phyloP scores from a whole-genome alignment of 2,113 vertebrate species.

The Microtus montanus region DNA sequence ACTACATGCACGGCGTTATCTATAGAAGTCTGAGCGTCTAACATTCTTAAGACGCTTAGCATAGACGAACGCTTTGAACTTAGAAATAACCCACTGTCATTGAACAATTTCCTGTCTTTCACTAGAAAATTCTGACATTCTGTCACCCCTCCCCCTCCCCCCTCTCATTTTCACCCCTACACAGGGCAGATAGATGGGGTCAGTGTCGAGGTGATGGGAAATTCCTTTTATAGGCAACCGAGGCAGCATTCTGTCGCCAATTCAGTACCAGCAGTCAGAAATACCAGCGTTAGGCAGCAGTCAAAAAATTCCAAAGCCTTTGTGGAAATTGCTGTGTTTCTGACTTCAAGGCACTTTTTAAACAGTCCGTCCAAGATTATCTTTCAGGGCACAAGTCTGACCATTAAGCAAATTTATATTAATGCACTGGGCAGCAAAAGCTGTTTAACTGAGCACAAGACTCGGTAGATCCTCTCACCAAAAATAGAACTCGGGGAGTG shows the following conservation, averaged over 20 bases:
- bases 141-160: neutral
- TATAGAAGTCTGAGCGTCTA: neutral
- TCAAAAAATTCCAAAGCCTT: slow-evolving; percentile 55
- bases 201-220: slow-evolving; percentile 35
- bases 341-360: slow-evolving; percentile 43
- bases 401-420: slow-evolving; percentile 64
- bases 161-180: neutral
- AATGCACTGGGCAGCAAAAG: slow-evolving; percentile 44
- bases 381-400: slow-evolving; percentile 41
- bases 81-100: neutral
- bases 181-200: neutral
- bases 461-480: slow-evolving; percentile 28
- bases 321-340: slow-evolving; percentile 61
- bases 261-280: slow-evolving; percentile 47
- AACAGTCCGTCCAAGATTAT: slow-evolving; percentile 53
- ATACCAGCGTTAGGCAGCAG: slow-evolving; percentile 51
- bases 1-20: neutral
- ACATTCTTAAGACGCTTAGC: neutral
- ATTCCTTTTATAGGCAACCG: slow-evolving; percentile 68
- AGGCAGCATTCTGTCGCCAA: slow-evolving; percentile 52
- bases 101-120: slow-evolving; percentile 20
- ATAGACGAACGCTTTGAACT: neutral
- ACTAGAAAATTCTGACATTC: neutral
- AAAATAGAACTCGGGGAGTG: slow-evolving; percentile 67
- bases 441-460: slow-evolving; percentile 17